Evolutionary conservation across 2,888 invertebrate genomes (phyloP).

Genomic region (Micropterix aruncella): DNA sequence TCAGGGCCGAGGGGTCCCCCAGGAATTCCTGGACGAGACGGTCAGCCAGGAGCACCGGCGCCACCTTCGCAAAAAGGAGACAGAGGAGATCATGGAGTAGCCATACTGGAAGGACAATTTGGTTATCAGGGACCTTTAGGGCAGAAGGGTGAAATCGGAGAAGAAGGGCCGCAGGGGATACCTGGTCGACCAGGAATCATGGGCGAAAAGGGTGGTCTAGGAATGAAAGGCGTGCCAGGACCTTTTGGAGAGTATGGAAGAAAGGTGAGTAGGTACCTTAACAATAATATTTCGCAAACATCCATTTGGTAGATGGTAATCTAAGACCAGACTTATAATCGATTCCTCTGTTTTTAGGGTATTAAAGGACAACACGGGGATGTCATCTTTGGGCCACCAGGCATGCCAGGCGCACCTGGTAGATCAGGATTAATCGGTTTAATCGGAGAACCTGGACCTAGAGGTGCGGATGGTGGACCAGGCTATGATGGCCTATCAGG

Average conservation of each 20-base stretch:
- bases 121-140: slow-evolving; percentile 14
- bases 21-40: slow-evolving; percentile 32
- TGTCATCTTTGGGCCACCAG: slow-evolving; percentile 14
- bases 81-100: slow-evolving; percentile 33
- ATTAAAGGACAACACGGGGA: slow-evolving; percentile 24
- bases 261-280: too few species aligned
- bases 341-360: slow-evolving; percentile 19
- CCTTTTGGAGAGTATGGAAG: slow-evolving; percentile 17
- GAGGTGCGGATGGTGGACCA: slow-evolving; percentile 26
- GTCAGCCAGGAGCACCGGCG: slow-evolving; percentile 30
- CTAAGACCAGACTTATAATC: too few species aligned
- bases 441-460: slow-evolving; percentile 23
- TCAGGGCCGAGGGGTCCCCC: slow-evolving; percentile 34
- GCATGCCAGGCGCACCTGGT: slow-evolving; percentile 12
- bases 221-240: slow-evolving; percentile 28
- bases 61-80: slow-evolving; percentile 28
- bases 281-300: too few species aligned
- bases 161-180: slow-evolving; percentile 24
- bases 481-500: slow-evolving; percentile 36
- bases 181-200: slow-evolving; percentile 25
- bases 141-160: slow-evolving; percentile 20
- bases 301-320: too few species aligned
- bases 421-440: slow-evolving; percentile 5
- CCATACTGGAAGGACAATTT: slow-evolving; percentile 12
- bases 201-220: slow-evolving; percentile 30